These are phyloP conservation scores for Drosophila burlai DNA, from an alignment of 1,140 invertebrate genomes.

Conservation along the genomic window DNA sequence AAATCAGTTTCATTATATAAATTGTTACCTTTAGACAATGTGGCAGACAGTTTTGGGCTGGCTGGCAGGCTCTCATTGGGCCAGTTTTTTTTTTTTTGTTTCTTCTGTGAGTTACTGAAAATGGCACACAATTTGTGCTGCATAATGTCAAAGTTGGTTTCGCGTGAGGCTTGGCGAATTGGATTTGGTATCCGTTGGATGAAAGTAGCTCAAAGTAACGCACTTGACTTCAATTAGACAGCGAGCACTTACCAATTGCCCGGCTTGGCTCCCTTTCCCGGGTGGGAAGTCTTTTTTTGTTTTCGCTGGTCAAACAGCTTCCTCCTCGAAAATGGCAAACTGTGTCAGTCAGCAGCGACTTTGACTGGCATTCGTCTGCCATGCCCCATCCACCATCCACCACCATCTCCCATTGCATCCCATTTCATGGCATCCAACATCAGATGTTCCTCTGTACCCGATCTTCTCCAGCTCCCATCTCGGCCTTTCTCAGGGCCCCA, in stretches of 20 bases:
- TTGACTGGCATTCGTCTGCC: constrained; percentile 74
- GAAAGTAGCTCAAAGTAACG: constrained; percentile 57
- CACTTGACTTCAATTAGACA: constrained; percentile 76
- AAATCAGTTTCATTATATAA: constrained; percentile 83
- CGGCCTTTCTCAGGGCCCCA: constrained; percentile 28
- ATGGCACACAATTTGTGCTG: constrained; percentile 72
- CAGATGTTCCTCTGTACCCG: constrained; percentile 24
- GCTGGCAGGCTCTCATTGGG: constrained; percentile 43
- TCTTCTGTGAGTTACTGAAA: background rate
- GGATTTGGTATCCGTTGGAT: constrained; percentile 39
- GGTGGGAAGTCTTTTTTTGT: background rate
- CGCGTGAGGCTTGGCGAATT: constrained; percentile 9
- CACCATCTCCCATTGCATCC: constrained; percentile 22
- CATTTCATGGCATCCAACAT: constrained; percentile 37
- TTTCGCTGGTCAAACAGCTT: constrained; percentile 36
- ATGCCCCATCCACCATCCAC: constrained; percentile 7
- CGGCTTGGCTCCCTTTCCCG: constrained; percentile 19
- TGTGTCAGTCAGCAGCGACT: constrained; percentile 77
- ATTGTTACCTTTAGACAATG: constrained; percentile 80
- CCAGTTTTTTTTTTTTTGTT: constrained; percentile 48
- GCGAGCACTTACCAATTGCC: constrained; percentile 61
- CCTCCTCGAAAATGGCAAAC: constrained; percentile 57
- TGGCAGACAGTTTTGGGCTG: constrained; percentile 67
- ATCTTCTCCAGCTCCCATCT: constrained; percentile 17
- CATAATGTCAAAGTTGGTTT: constrained; percentile 79